phyloP scores from a whole-genome alignment of 2,888 invertebrate species.

The Ctena decussata region DNA sequence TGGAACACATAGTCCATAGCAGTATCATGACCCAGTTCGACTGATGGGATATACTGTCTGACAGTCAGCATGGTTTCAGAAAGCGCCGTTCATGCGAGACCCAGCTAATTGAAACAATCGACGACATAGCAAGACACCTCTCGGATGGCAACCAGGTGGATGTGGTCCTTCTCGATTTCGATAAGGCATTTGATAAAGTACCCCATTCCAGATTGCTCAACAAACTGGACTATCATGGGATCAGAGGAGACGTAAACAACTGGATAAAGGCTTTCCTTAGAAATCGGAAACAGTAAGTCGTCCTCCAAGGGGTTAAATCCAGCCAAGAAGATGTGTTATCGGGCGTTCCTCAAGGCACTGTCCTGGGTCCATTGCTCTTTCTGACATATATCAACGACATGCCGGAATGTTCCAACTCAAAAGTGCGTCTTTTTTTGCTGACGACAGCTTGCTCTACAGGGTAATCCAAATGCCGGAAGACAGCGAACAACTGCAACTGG shows the following conservation, averaged over 20 bases:
- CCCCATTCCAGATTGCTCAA: not conserved
- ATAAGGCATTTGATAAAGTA: not conserved
- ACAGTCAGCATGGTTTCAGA: constrained; percentile 21
- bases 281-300: not conserved
- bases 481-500: constrained; percentile 13
- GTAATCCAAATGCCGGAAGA: constrained; percentile 13
- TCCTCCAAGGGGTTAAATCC: not conserved
- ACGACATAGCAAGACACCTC: constrained; percentile 1
- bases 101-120: constrained; percentile 3
- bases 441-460: too few relatives aligned
- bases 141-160: not conserved
- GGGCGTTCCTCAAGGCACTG: constrained; percentile 29
- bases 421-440: constrained; percentile 32
- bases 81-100: constrained; percentile 8
- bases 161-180: not conserved
- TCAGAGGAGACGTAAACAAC: not conserved
- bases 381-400: constrained; percentile 37
- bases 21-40: constrained; percentile 13
- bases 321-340: constrained; percentile 18
- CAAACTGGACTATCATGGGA: not conserved
- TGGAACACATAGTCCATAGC: constrained; percentile 29
- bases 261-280: constrained; percentile 53
- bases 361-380: constrained; percentile 32
- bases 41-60: not conserved
- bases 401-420: constrained; percentile 83